Evolutionary conservation across 2,113 vertebrate species (phyloP), one percentile per base, ranked within the genome.

Genomic region (Callaeas wilsoni): DNA sequence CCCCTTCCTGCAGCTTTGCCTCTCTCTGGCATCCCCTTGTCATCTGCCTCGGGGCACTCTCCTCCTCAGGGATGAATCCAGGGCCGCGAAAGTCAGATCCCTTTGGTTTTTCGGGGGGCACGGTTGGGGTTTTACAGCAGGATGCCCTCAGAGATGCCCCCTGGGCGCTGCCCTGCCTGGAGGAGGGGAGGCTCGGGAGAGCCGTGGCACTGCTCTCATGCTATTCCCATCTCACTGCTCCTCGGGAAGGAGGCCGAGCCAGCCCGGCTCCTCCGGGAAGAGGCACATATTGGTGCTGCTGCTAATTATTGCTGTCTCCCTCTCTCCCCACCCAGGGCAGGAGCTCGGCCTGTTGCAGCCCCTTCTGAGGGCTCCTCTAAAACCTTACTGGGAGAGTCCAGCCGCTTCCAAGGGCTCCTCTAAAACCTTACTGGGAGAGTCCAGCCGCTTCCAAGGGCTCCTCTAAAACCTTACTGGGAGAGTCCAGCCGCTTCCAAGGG

Each of bases 81-180:
- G 63, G 47, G 52, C 10, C 37, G 71, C 74, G 88, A 80, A 87
- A 86, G 37, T 30, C 3, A 0, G 60, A 68, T 67, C 44, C 44
- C 69, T 79, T 75, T 82, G 86, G 77, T 70, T 32, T 90, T 65
- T 63, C 15, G 60, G 18, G 30, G 46, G 44, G 26, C 87, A 90
- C 0, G 0, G 11, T 7, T 37, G 50, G 76, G 63, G 46, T 56
- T 77, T 84, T 37, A 41, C 46, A 74, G 5, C 1, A 1, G 53
- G 59, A 29, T 4, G 3, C 67, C 55, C 50, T 75, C 30, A 1
- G 1, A 65, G 68, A 37, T 46, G 42, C 62, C 53, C 53, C 37
- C 25, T 41, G 41, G 41, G 41, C 41, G 10, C 41, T 41, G 41
- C 41, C 41, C 41, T 41, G 41, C 10, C 52, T 44, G 41, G 25